These are phyloP conservation scores for Tarsius wallacei DNA, from an alignment of 2,797 vertebrate species.

Conservation along the genomic window DNA sequence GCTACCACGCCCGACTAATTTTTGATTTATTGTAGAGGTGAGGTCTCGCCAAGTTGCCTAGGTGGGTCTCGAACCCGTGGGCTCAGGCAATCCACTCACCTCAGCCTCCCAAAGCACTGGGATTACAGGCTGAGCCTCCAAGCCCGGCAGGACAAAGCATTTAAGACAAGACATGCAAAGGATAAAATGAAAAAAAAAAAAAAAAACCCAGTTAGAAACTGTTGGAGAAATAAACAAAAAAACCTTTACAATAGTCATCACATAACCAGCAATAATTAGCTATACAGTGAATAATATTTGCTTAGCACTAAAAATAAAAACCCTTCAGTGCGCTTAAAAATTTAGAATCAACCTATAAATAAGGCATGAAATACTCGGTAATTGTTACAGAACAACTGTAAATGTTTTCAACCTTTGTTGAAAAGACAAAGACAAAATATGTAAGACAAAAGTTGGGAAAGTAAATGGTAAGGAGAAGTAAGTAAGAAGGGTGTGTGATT, in stretches of 20 bases:
- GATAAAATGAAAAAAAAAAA: background rate
- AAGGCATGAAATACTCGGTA: background rate
- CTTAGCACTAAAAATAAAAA: constrained; percentile 58
- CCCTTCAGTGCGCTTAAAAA: background rate
- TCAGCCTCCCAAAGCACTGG: too few species aligned
- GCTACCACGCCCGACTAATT: too few species aligned
- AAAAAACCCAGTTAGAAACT: background rate
- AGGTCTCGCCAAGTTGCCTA: too few species aligned
- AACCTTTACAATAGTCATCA: background rate
- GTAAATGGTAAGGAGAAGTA: background rate
- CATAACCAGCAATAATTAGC: background rate
- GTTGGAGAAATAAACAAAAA: background rate
- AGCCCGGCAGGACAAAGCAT: background rate
- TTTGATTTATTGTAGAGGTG: too few species aligned
- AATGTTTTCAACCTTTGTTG: background rate
- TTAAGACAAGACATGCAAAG: background rate
- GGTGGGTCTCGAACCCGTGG: too few species aligned
- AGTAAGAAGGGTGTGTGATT: background rate
- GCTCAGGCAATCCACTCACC: too few species aligned
- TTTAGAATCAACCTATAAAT: background rate
- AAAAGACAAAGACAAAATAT: background rate
- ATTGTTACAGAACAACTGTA: background rate
- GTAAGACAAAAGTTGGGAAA: background rate
- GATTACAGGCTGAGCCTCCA: too few species aligned
- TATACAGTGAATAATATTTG: background rate